These are phyloP conservation scores for Pyrrhura leucotis DNA, from an alignment of 2,797 vertebrate genomes.

Conservation along the genomic window DNA sequence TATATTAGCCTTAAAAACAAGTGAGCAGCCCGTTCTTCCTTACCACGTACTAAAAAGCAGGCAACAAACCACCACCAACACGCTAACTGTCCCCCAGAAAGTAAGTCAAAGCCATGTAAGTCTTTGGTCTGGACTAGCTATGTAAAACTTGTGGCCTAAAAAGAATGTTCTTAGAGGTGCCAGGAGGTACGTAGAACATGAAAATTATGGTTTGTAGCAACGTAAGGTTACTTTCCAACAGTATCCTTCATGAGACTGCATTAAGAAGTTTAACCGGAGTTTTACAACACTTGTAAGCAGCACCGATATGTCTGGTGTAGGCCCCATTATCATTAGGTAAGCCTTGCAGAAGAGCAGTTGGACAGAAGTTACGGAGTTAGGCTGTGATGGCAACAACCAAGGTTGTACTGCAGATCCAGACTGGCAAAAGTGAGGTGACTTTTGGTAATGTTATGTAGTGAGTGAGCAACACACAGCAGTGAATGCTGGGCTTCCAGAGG, in stretches of 20 bases:
- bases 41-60: background rate
- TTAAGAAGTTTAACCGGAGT: background rate
- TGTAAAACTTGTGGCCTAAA: background rate
- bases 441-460: background rate
- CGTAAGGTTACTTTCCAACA: accelerated
- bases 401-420: background rate
- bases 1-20: background rate
- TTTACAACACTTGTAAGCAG: accelerated
- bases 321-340: no score
- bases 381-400: no score
- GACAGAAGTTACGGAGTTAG: accelerated
- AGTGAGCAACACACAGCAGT: background rate
- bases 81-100: accelerated
- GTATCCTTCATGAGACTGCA: background rate
- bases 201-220: accelerated
- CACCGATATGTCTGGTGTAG: accelerated
- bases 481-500: background rate
- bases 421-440: background rate
- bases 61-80: background rate
- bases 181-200: background rate
- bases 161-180: background rate
- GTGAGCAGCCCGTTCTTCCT: background rate
- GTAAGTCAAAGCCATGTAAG: background rate
- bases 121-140: background rate
- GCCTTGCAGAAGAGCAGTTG: background rate